Evolutionary conservation across 2,797 vertebrate genomes (phyloP).

Genomic region (Steatocranus sp.): DNA sequence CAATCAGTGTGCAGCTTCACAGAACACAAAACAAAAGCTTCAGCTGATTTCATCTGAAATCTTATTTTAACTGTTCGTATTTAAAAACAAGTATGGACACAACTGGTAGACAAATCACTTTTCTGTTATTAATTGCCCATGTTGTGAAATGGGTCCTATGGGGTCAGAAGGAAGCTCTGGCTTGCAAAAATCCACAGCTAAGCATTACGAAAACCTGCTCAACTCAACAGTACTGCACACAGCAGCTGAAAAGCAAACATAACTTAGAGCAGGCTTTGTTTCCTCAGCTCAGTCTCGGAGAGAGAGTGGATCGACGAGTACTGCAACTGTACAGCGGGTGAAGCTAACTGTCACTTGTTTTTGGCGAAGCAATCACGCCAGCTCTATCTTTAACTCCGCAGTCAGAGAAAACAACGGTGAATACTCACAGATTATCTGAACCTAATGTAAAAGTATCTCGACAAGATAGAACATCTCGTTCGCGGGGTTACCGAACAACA

Average conservation of each 20-base stretch:
- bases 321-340: neutral
- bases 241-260: neutral
- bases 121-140: neutral
- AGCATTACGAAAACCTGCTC: neutral
- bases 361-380: neutral
- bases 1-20: neutral
- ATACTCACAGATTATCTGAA: neutral
- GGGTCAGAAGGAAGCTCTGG: slow-evolving; percentile 18
- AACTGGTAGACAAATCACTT: neutral
- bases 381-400: neutral
- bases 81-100: neutral
- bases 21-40: neutral
- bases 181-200: neutral
- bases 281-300: neutral
- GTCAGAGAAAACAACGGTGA: neutral
- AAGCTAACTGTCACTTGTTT: neutral
- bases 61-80: neutral
- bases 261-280: slow-evolving; percentile 12
- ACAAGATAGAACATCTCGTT: neutral
- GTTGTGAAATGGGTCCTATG: neutral
- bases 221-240: neutral
- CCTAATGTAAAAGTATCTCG: neutral
- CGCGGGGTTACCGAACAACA: neutral
- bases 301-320: neutral
- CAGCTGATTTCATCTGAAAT: neutral